Evolutionary conservation across 2,113 vertebrate genomes (phyloP), one percentile per base, ranked within the genome.

Genomic region (Conger conger): DNA sequence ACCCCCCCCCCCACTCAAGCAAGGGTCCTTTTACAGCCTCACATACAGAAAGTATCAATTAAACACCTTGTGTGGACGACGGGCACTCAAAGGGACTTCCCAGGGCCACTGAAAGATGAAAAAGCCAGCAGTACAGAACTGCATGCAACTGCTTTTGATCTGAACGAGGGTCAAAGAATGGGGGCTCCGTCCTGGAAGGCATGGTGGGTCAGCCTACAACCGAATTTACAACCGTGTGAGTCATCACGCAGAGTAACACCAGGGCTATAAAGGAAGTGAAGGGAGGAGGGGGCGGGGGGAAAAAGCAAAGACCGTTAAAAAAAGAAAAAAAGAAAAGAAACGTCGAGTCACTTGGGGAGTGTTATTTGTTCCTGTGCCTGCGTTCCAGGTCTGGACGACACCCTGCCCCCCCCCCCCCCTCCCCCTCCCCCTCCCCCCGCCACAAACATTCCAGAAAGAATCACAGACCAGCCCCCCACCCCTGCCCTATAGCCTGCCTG

Each of bases 401-500:
- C 36, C 3, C 76, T 42, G 16, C 45, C 79, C n/a, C 9, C 27
- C 13, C 23, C 38, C 77, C 77, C 76, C 6, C 82, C 50, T 33
- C 15, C 50, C 80, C 50, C 50, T 2, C 42, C 42, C 80, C 27
- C 76, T 88, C 83, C 80, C 82, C 86, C 20, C 42, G 0, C 82
- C 45, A 38, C 73, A 38, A 36, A 63, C 45, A 79, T 84, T 79
- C 83, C 83, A 30, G 76, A 84, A 40, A n/a, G 13, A 80, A 36
- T 30, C n/a, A 73, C n/a, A 33, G 27, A 37, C 81, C 20, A 33
- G 3, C 80, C 17, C 80, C 17, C 77, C 87, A 82, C 79, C 83
- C 86, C n/a, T 9, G 57, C 88, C 83, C 77, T 81, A 86, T 20
- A 27, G 16, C 15, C 50, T 82, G 16, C 63, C 60, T 38, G 85